Percentiles rank a stretch among this genome's conserved stretches.
Conservation (phyloP, 2,113 vertebrate species). For the zebrafish (Danio rerio) region GRCz12tu NC_133183.1:21241501-21242000, state of each 20-base stretch:
- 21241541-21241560: background rate
- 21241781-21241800: slow-evolving; percentile 92
- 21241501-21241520: too few species aligned
- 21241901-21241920: too few species aligned
- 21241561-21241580: background rate
- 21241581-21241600: background rate
- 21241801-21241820: slow-evolving; percentile 90
- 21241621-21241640: slow-evolving; percentile 86
- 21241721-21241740: slow-evolving; percentile 89
- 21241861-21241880: background rate
- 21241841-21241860: background rate
- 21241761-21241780: slow-evolving; percentile 91
- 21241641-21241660: slow-evolving; percentile 96
- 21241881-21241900: background rate
- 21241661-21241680: slow-evolving; percentile 98
- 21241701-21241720: slow-evolving; percentile 82
- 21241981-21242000: too few species aligned
- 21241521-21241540: too few species aligned
- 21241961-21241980: too few species aligned
- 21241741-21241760: slow-evolving; percentile 95
- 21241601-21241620: background rate
- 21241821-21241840: slow-evolving; percentile 91
- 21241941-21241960: too few species aligned
- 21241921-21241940: too few species aligned
- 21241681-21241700: slow-evolving; percentile 92